Base-by-base conservation (phyloP, 2,888 invertebrate species). In the Ypsolopha scabrella region DNA sequence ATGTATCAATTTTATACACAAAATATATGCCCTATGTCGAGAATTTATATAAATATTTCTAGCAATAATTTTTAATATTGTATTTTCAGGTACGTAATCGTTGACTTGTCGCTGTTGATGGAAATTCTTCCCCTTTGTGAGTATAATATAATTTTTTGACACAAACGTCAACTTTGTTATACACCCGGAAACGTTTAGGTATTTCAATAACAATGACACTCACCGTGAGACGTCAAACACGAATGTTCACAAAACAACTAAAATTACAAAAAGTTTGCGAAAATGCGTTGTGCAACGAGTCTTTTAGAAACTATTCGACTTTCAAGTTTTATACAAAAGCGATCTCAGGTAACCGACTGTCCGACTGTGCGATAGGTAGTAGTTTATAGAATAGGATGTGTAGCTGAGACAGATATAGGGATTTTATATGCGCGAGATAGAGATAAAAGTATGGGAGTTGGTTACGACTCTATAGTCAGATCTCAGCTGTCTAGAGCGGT, bases 401-500 rank as follows among this genome's bases (percentile, higher is more conserved):
- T 76, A 64, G 60, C 67, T 67, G 81, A 74, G 72, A 80, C 61
- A 64, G 73, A 63, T 59, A 69, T 75, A 76, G 61, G 61, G 52
- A 53, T 57, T 58, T 56, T 10, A 8, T 7, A 11, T 38, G 41
- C 37, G 81, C 65, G 75, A 54, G 76, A 86, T 65, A 58, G 72
- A 68, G 80, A 83, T 64, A 62, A 70, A 60, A 59, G 72, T 75
- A 80, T 77, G 75, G 75, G 71, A 65, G 69, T 73, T 73, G 62
- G 72, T 74, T 72, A 70, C 80, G 78, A 70, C 75, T 70, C 68
- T 72, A 70, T 72, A 78, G 80, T 80, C 80, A 76, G 74, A 75
- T 78, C 82, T 85, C 83, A 86, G 85, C 85, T 86, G 85, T 85
- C 85, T 81, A 77, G 73, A 74, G 80, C 85, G 81, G 81, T 86